phyloP scores from a whole-genome alignment of 2,797 vertebrate species.

The Amphiprion clarkii region DNA sequence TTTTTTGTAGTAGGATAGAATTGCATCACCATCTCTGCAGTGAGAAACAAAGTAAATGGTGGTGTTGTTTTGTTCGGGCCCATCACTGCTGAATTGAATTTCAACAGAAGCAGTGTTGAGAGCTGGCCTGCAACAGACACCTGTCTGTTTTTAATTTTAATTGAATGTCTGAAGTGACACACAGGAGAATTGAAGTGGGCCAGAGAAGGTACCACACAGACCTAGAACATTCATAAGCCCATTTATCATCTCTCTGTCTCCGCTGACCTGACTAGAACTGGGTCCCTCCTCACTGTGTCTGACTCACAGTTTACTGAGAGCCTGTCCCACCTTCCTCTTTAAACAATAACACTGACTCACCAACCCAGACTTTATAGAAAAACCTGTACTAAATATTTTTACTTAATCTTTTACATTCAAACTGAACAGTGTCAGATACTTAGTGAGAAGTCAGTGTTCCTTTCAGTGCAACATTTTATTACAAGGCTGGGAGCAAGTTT shows the following conservation, averaged over 20 bases:
- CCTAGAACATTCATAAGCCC: conserved; percentile 55
- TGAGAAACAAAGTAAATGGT: conserved; percentile 10
- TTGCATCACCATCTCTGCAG: not conserved
- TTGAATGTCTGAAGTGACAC: conserved; percentile 50
- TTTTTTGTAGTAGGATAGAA: conserved; percentile 1
- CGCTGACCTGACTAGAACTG: conserved; percentile 68
- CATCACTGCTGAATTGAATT: not conserved
- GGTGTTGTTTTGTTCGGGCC: not conserved
- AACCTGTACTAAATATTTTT: conserved; percentile 22
- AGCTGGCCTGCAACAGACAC: conserved; percentile 33
- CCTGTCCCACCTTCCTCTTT: conserved; percentile 57
- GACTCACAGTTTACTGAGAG: conserved; percentile 59
- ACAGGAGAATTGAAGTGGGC: conserved; percentile 64
- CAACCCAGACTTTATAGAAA: conserved; percentile 24
- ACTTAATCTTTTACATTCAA: conserved; percentile 10
- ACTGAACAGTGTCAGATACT: not conserved
- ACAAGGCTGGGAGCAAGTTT: not conserved
- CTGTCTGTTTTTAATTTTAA: conserved; percentile 57
- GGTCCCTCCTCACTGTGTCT: conserved; percentile 67
- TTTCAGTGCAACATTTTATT: not conserved
- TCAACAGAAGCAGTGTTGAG: not conserved
- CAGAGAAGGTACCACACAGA: conserved; percentile 61
- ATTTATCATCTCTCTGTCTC: conserved; percentile 71
- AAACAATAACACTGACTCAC: conserved; percentile 64
- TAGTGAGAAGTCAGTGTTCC: not conserved